Evolutionary conservation across 2,113 vertebrate species (phyloP), one percentile per base, ranked within the genome.

Genomic region (Sceloporus tristichus): DNA sequence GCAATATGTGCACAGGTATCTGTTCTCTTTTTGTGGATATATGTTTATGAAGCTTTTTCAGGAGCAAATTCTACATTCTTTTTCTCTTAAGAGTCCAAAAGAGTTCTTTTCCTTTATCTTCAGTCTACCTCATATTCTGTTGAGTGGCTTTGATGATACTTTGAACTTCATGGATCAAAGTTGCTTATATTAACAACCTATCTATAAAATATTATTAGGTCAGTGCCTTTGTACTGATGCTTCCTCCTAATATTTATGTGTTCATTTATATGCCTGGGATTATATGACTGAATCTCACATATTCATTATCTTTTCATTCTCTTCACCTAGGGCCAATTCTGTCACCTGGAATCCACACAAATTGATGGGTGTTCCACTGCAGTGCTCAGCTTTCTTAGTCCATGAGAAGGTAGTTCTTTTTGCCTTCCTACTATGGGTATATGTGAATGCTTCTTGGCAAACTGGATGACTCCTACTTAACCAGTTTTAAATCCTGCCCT

Each of bases 321-420:
- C n/a, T 7, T 90, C 77, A 54, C 9, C 6, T 42, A 97, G 95
- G 86, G 95, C 96, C 8, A 90, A 94, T 48, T 97, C 97, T 48
- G 92, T 97, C 16, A 97, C 96, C 25, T 98, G 96, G 97, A 97
- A 97, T 92, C 97, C 97, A 42, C 97, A 97, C 84, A 98, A 96
- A 91, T 90, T 97, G 91, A 97, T 97, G 96, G 93, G 94, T 0
- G 91, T 94, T 70, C 96, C 94, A 0, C 89, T 97, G 88, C 97
- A 98, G 88, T 97, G 96, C 84, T 97, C 97, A 8, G 95, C 91
- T 71, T 87, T 98, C 59, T 92, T 97, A 10, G 80, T 97, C 79
- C 91, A 66, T 62, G 93, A 94, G 88, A 97, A 95, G 95, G 96
- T 97, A 91, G 42, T 16, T n/a, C 4, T 3, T 92, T 18, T 23